Conservation (phyloP, 1,140 invertebrate genomes). For the Araneus ventricosus region DNA sequence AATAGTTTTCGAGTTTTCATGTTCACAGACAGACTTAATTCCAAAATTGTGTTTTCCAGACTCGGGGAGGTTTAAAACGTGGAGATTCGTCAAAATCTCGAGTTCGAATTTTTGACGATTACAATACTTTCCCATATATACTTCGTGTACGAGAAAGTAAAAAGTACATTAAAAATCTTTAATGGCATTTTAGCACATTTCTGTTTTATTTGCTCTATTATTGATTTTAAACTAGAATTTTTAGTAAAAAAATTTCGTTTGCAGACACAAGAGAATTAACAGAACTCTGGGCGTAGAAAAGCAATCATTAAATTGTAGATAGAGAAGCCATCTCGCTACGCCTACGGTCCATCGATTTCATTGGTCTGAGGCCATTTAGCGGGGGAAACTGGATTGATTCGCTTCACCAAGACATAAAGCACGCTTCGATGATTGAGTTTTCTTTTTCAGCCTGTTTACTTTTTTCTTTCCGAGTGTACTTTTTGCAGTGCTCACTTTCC, state of each 20-base stretch:
- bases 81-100: too few species aligned
- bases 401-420: constrained; percentile 46
- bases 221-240: not conserved
- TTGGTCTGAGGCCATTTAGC: constrained; percentile 25
- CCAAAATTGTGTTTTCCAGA: too few species aligned
- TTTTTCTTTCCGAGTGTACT: not conserved
- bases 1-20: too few species aligned
- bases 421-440: constrained; percentile 56
- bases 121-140: too few species aligned
- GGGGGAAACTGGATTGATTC: constrained; percentile 57
- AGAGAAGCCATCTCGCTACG: not conserved
- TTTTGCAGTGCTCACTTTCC: not conserved
- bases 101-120: too few species aligned
- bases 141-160: too few species aligned
- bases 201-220: not conserved
- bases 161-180: too few species aligned
- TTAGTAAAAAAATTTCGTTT: not conserved
- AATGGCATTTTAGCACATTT: not conserved
- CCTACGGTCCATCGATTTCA: constrained; percentile 40
- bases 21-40: too few species aligned
- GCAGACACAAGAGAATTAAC: not conserved
- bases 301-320: not conserved
- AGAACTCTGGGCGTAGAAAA: not conserved
- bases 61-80: too few species aligned
- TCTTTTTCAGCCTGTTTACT: constrained; percentile 2